Evolutionary conservation across 2,113 vertebrate genomes (phyloP), one percentile per base, ranked within the genome.

Genomic region (Hylia prasina): DNA sequence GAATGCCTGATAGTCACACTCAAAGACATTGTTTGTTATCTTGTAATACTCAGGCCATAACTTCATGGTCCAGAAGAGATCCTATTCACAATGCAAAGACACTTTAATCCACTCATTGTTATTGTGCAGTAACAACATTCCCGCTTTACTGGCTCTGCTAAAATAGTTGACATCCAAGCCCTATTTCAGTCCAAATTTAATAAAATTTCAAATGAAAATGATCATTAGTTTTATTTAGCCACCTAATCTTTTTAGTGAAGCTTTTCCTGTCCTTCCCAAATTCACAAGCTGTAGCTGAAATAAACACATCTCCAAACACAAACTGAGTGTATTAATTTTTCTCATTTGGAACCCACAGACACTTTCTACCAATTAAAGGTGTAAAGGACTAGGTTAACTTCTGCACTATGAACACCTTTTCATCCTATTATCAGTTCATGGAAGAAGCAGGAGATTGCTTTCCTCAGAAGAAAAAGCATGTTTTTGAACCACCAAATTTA

Each of bases 61-160:
- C 82, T 92, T 92, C 92, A 95, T 39, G 68, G 66, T 90, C 80
- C 77, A 95, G 70, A 90, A 90, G 76, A 94, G 51, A 91, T 35
- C 14, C 66, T 65, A 86, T 92, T 94, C 80, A 91, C 81, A 31
- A 92, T 21, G 61, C 53, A 87, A 87, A 94, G n/a, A 81, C 57
- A 80, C 31, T 90, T 96, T 86, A 90, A 94, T 95, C 95, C 72
- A 47, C 27, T 70, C 86, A 90, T 92, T 76, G 80, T 92, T 81
- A 75, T 0, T 71, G 64, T 60, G 66, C 30, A 8, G 35, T 53
- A 92, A 37, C 76, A 95, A 89, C 80, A 75, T 83, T 90, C 83
- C 89, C 76, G 50, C 9, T 77, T 93, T 91, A 90, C 57, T 69
- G 45, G 82, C 79, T 85, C 40, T 42, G 72, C 68, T 83, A 84